These are phyloP conservation scores for Carlito syrichta DNA, from an alignment of 2,113 vertebrate species.

Conservation along the genomic window DNA sequence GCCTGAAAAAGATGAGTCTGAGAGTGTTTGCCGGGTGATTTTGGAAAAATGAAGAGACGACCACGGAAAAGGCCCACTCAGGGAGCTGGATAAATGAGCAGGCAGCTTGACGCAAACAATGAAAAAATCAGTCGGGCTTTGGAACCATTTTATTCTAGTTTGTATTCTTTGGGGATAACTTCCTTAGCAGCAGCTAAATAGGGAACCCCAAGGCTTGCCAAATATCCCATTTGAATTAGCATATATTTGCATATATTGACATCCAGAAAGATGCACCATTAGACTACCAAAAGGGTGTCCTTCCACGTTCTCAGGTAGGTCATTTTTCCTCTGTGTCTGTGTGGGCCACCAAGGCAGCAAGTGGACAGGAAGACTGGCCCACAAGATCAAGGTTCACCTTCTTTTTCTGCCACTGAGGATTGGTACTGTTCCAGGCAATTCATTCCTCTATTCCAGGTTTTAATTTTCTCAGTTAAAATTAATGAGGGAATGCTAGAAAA, in stretches of 20 bases:
- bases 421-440: background rate
- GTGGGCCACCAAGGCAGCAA: background rate
- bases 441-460: background rate
- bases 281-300: slow-evolving; percentile 36
- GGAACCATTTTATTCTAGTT: slow-evolving; percentile 62
- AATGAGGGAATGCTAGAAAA: background rate
- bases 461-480: background rate
- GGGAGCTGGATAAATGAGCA: slow-evolving; percentile 52
- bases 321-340: background rate
- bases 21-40: background rate
- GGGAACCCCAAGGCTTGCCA: slow-evolving; percentile 60
- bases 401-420: background rate
- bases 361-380: accelerated
- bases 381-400: background rate
- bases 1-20: background rate
- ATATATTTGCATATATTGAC: slow-evolving; percentile 67
- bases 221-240: slow-evolving; percentile 71
- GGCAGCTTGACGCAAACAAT: background rate
- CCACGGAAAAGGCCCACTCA: background rate
- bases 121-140: slow-evolving; percentile 46
- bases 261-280: background rate
- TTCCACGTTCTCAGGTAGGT: slow-evolving; percentile 30
- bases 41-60: background rate
- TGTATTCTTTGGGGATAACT: slow-evolving; percentile 66
- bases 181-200: slow-evolving; percentile 68